A percentile compares a stretch with the other conserved stretches of the same genome.
These are phyloP conservation scores for Helicoverpa zea DNA, from an alignment of 1,140 invertebrate species.

Conservation along the genomic window DNA sequence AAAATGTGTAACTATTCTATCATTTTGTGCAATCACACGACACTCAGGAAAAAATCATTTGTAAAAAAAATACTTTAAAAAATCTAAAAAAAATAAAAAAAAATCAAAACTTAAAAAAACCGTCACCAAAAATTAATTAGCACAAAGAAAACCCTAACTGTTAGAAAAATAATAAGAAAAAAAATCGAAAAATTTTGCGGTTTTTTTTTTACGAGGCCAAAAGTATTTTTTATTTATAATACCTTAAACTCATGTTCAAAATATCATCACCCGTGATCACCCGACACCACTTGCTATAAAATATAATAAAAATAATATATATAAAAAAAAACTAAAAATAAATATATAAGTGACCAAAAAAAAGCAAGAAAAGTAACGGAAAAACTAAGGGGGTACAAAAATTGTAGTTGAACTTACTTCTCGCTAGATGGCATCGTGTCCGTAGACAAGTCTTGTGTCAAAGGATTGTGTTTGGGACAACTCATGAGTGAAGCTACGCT, in stretches of 20 bases:
- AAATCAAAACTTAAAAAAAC: conserved; percentile 36
- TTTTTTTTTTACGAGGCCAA: conserved; percentile 1
- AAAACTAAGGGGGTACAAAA: background rate
- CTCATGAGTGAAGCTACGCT: conserved; percentile 82
- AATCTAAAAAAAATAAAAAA: conserved; percentile 15
- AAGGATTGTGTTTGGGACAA: conserved; percentile 80
- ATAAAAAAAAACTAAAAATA: background rate
- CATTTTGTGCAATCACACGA: conserved; percentile 53
- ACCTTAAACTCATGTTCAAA: conserved; percentile 86
- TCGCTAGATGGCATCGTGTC: conserved; percentile 77
- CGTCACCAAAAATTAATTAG: conserved; percentile 54
- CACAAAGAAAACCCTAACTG: conserved; percentile 42
- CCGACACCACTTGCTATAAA: conserved; percentile 85
- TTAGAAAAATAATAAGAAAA: conserved; percentile 23
- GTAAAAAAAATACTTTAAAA: background rate
- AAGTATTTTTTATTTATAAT: conserved; percentile 51
- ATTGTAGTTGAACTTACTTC: conserved; percentile 69
- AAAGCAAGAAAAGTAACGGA: conserved; percentile 24
- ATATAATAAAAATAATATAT: conserved; percentile 52
- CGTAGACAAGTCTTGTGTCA: conserved; percentile 65
- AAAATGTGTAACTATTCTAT: conserved; percentile 47
- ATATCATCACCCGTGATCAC: conserved; percentile 86
- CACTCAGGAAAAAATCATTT: conserved; percentile 44
- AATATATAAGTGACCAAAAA: conserved; percentile 36
- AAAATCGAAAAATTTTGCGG: background rate